Base-by-base conservation (phyloP, 2,797 vertebrate species). In the Enteromius fasciolatus region DNA sequence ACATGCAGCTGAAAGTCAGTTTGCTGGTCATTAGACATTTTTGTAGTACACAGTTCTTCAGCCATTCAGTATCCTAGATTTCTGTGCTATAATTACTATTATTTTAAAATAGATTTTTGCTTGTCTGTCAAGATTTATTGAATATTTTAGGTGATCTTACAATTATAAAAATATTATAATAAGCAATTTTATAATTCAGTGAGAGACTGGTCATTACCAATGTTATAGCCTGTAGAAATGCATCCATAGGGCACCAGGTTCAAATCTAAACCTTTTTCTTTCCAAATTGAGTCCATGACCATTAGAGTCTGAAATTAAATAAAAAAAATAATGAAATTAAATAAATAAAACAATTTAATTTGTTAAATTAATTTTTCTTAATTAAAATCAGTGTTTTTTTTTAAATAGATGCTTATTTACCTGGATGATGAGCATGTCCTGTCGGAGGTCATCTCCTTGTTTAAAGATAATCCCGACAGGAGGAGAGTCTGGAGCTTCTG, bases 371-470 rank as follows among this genome's bases (percentile, higher is more conserved):
- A 46, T 46, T 46, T 46, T 46, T 46, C 28, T 25, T 18, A 25
- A 74, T 36, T 5, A 41, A 50, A 54, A 69, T 54, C 8, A 20
- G 23, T 11, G 1, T 28, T n/a, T 74, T 74, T 2, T 31, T 2
- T 31, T 8, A 33, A 23, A 23, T 12, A 25, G 28, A 14, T 61
- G 41, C 11, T 74, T 28, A 25, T 70, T 61, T 12, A 95, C 94
- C 93, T 95, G 94, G 82, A 95, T 91, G 84, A 96, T 84, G 36
- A 96, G 91, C 95, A 96, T 96, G 90, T 96, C 95, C 90, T 96
- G 95, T 46, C 95, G 86, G 36, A 96, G 93, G 89, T 96, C 95
- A 64, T 96, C 95, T 0, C 95, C 95, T 28, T 94, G 80, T 88
- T 96, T 96, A 87, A 96, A 96, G 87, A 96, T 95, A 25, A 96